Conservation (phyloP, 2,113 vertebrate species). For the Atrichornis clamosus region DNA sequence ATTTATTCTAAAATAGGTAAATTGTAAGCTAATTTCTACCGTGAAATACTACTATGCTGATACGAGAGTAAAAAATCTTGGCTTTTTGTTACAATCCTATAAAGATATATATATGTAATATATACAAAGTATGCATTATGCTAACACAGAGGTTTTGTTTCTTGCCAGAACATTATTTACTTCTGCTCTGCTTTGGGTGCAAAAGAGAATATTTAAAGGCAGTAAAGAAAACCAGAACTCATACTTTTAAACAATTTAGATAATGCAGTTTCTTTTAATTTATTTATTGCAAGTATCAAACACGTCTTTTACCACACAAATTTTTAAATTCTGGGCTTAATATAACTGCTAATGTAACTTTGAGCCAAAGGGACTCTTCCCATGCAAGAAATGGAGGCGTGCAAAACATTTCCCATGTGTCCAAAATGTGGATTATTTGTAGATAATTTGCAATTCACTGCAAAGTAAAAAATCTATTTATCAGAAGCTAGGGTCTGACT, state of each 20-base stretch:
- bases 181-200: not conserved
- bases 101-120: not conserved
- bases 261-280: not conserved
- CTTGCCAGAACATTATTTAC: not conserved
- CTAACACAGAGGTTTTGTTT: not conserved
- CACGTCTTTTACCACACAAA: not conserved
- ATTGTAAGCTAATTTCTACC: not conserved
- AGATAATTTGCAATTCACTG: not conserved
- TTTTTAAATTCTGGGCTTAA: not conserved
- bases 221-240: not conserved
- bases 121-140: not conserved
- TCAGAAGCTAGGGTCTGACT: not conserved
- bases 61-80: not conserved
- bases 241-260: not conserved
- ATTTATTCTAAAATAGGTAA: not conserved
- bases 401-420: not conserved
- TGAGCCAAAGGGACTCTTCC: not conserved
- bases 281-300: not conserved
- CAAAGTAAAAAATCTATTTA: not conserved
- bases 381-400: not conserved
- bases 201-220: not conserved
- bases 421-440: not conserved
- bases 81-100: not conserved
- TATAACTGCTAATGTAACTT: not conserved
- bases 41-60: not conserved